Evolutionary conservation across 1,140 invertebrate species (phyloP).

Genomic region (Metopolophium dirhodum): DNA sequence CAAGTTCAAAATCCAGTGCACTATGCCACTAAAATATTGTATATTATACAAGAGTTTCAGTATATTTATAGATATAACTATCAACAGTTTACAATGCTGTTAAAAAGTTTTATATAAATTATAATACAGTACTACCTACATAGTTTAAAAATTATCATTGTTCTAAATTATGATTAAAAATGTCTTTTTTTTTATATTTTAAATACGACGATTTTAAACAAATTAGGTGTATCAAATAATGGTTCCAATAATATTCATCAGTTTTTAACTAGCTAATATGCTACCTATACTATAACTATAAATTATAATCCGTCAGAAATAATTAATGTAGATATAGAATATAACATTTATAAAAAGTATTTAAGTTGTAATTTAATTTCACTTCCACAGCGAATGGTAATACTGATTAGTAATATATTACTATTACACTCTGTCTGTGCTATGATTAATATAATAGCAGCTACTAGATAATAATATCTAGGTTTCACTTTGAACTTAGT

Average conservation of each 20-base stretch:
- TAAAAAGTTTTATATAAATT: neutral
- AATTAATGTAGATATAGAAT: neutral
- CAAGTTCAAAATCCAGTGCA: neutral
- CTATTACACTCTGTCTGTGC: neutral
- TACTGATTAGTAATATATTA: neutral
- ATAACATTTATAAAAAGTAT: neutral
- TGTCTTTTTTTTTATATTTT: neutral
- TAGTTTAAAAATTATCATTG: no score
- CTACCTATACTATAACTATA: neutral
- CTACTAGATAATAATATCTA: neutral
- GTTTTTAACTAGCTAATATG: neutral
- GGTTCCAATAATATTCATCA: neutral
- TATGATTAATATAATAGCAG: neutral
- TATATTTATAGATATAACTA: neutral
- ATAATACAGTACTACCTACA: no score
- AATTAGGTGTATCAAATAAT: neutral
- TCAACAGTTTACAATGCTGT: neutral
- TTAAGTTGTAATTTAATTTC: neutral
- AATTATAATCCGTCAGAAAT: neutral
- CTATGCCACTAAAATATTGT: no score
- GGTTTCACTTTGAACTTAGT: neutral
- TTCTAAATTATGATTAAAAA: neutral
- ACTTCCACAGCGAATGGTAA: neutral
- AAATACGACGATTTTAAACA: neutral
- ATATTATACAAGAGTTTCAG: neutral